Evolutionary conservation across 1,140 invertebrate species (phyloP), one percentile per base, ranked within the genome.

Genomic region (Adoxophyes honmai): DNA sequence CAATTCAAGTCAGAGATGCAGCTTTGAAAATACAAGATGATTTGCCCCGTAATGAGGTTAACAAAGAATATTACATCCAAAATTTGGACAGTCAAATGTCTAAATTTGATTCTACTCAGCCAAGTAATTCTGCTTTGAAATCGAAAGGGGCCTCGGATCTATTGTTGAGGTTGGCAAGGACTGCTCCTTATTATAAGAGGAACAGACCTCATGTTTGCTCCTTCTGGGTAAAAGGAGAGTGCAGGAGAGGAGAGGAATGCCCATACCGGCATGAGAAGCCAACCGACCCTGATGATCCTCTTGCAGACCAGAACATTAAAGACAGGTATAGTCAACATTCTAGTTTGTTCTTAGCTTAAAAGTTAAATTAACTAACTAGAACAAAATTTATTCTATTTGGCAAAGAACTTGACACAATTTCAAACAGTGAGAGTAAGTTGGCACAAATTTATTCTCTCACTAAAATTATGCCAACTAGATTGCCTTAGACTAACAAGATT

Each of bases 191-290:
- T 85, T 99, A 99, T 77, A 99, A 99, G 78, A 90, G 99, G 51
- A 99, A 99, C 80, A 91, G 98, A 67, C 98, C 99, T 0, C 99
- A 99, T 86, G 99, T 99, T 39, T 99, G 99, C 88, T 99, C 98
- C 0, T 99, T 99, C 86, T 99, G 98, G 97, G 98, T 99, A 0
- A 99, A 99, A 90, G 99, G 98, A 0, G 98, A 99, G 87, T 99
- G 99, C 86, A 95, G 98, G 78, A 91, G 99, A 86, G 99, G 99
- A 10, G 98, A 99, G 90, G 99, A 99, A 81, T 99, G 99, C 90
- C 99, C 99, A 0, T 99, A 99, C 84, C 92, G 99, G 14, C 99
- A 99, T 78, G 99, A 99, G 81, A 99, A 99, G 77, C 99, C 99
- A 1, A 99, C 98, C 13, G 98, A 99, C 90, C 98, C 98, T 0